A percentile compares a stretch with the other conserved stretches of the same genome.
These are phyloP conservation scores for Cylas formicarius DNA, from an alignment of 1,140 invertebrate genomes.

Conservation along the genomic window DNA sequence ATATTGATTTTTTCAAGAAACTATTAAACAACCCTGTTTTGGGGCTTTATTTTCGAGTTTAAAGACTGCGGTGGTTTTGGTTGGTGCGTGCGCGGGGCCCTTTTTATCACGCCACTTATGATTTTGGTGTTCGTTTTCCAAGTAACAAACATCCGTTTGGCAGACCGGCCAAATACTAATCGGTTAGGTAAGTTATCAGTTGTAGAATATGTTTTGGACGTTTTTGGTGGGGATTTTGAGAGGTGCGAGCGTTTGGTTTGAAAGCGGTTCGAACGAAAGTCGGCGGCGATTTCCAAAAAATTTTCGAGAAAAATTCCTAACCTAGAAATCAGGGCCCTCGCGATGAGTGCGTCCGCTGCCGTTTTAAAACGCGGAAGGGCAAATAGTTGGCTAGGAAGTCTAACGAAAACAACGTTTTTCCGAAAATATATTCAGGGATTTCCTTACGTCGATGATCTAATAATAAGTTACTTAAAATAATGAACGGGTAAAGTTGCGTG, in stretches of 20 bases:
- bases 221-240: constrained; percentile 12
- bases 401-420: too few relatives aligned
- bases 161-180: constrained; percentile 8
- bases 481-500: too few relatives aligned
- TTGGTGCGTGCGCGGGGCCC: constrained; percentile 16
- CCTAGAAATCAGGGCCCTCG: too few relatives aligned
- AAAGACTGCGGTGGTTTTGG: constrained; percentile 7
- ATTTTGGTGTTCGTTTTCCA: constrained; percentile 16
- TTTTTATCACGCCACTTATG: constrained; percentile 9
- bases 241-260: constrained; percentile 3
- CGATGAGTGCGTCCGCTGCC: too few relatives aligned
- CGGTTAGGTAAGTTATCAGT: constrained; percentile 11
- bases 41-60: constrained; percentile 15
- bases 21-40: constrained; percentile 22
- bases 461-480: too few relatives aligned
- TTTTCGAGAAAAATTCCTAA: constrained; percentile 10
- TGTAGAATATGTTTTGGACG: constrained; percentile 6
- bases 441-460: too few relatives aligned
- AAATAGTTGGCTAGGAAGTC: too few relatives aligned
- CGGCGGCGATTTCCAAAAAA: background rate
- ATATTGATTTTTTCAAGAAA: constrained; percentile 30
- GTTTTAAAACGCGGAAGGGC: too few relatives aligned
- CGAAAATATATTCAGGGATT: too few relatives aligned
- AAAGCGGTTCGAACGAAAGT: background rate
- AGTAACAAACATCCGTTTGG: constrained; percentile 6